Evolutionary conservation across 2,113 vertebrate genomes (phyloP).

Genomic region (Colius striatus): DNA sequence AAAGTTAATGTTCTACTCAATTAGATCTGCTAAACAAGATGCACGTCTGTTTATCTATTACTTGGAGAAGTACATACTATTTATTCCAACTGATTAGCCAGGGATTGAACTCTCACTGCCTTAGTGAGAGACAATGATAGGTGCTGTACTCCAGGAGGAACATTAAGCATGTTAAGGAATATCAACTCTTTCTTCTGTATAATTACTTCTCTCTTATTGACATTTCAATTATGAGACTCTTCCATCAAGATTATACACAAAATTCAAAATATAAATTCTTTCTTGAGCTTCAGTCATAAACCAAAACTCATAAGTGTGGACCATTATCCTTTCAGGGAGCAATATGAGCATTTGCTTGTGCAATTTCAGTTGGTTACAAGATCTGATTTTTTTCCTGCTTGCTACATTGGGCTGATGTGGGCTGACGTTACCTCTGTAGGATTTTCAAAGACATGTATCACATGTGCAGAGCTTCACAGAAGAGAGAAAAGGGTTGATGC

Average conservation of each 20-base stretch:
- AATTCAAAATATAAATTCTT: not conserved
- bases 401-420: not conserved
- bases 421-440: not conserved
- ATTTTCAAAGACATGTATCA: not conserved
- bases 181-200: not conserved
- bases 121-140: not conserved
- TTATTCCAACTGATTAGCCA: fast-evolving
- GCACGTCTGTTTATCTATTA: not conserved
- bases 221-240: not conserved
- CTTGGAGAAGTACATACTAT: not conserved
- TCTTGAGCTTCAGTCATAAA: not conserved
- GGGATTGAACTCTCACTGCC: fast-evolving
- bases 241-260: not conserved
- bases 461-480: not conserved
- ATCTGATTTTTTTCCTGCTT: not conserved
- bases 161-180: too few species aligned
- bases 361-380: not conserved
- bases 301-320: not conserved
- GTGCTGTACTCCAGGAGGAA: not conserved
- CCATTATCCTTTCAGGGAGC: not conserved
- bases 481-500: not conserved
- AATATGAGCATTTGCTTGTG: not conserved
- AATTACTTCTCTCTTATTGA: not conserved
- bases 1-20: not conserved
- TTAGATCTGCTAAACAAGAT: not conserved